Percentiles rank a stretch among this genome's conserved stretches.
Conservation (phyloP, 2,888 invertebrate species). For the Callyntrura sp. region DNA sequence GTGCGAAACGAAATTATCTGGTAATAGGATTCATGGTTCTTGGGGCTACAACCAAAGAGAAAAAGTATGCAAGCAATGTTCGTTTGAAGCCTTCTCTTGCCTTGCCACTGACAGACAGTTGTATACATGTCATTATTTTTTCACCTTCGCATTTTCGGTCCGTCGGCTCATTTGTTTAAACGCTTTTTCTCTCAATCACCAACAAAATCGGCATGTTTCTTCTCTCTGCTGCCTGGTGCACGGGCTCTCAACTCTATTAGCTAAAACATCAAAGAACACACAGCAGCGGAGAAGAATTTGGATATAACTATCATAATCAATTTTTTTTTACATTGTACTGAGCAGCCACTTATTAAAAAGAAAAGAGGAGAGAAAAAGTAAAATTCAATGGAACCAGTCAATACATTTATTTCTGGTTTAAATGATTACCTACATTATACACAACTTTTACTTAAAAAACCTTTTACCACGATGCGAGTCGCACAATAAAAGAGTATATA, state of each 20-base stretch:
- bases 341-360: background rate
- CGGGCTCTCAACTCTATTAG: background rate
- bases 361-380: background rate
- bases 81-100: background rate
- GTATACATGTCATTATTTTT: conserved; percentile 53
- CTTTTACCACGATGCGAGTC: conserved; percentile 49
- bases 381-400: background rate
- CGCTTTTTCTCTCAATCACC: background rate
- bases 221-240: background rate
- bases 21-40: conserved; percentile 9
- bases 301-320: background rate
- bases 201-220: conserved; percentile 15
- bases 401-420: background rate
- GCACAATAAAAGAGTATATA: background rate
- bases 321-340: background rate
- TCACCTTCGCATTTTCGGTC: conserved; percentile 38
- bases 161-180: conserved; percentile 40
- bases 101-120: conserved; percentile 36
- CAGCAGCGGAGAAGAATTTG: background rate
- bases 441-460: background rate
- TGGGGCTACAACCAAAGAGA: background rate
- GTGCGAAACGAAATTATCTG: conserved; percentile 33
- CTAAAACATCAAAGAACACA: background rate
- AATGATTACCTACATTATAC: background rate
- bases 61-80: background rate